phyloP scores from a whole-genome alignment of 2,888 invertebrate genomes.

The Euplexia lucipara region DNA sequence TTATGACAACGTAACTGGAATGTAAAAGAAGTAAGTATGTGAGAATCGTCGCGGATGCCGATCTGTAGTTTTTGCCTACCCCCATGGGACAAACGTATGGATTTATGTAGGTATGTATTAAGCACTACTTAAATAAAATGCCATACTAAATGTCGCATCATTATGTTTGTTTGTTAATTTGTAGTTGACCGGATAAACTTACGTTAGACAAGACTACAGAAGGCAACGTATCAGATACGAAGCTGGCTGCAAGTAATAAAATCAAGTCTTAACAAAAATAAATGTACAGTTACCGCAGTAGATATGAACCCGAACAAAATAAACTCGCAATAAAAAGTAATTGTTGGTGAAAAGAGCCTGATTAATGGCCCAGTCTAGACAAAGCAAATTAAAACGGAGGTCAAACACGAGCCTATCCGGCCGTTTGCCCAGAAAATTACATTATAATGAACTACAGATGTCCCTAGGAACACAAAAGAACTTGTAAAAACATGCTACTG shows the following conservation, averaged over 20 bases:
- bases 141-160: no score
- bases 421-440: slow-evolving; percentile 40
- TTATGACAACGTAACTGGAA: no score
- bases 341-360: slow-evolving; percentile 32
- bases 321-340: slow-evolving; percentile 43
- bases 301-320: slow-evolving; percentile 28
- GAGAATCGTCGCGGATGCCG: no score
- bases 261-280: slow-evolving; percentile 3
- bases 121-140: no score
- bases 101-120: no score
- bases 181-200: no score
- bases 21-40: no score
- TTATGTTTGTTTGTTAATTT: no score
- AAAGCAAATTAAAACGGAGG: slow-evolving; percentile 53
- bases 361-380: slow-evolving; percentile 55
- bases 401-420: slow-evolving; percentile 34
- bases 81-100: no score
- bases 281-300: background rate
- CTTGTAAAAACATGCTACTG: slow-evolving; percentile 3
- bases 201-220: background rate
- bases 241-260: background rate
- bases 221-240: background rate
- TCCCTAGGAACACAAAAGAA: slow-evolving; percentile 33
- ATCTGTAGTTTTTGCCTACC: no score
- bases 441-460: slow-evolving; percentile 38